Evolutionary conservation across 2,113 vertebrate genomes (phyloP), one percentile per base, ranked within the genome.

Genomic region (Tricholaema leucomelas): DNA sequence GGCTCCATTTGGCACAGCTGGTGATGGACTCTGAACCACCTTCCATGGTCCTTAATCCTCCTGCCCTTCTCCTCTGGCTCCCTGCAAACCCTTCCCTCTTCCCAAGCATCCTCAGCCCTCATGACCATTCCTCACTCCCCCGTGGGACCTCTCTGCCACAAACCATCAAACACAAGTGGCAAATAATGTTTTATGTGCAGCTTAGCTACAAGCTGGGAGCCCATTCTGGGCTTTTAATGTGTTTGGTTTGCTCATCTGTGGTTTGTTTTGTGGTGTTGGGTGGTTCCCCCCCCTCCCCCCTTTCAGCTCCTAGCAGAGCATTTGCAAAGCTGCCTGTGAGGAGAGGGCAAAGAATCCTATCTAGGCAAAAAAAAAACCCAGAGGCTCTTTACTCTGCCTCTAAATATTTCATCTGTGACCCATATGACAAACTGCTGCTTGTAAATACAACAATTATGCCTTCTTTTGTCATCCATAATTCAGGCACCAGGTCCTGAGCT

Each of bases 391-490:
- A 23, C 42, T 4, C 10, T 69, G 64, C 72, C 70, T 42, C 72
- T 95, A 81, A 91, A 85, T 91, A 80, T 94, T 95, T 91, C 42
- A 91, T 89, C 44, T 46, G 15, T 6, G 11, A 25, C 64, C 64
- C 38, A 64, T 8, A 76, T 87, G 82, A 91, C 90, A 94, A 94
- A 89, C 33, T 33, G 40, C 89, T 89, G 67, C 85, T 63, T 85
- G 91, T 91, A 91, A 92, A 93, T 52, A 70, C 71, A 66, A n/a
- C 56, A 31, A 66, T 91, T 85, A 73, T 63, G 75, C 64, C 64
- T 91, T 56, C 73, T 93, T 92, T 92, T 85, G 67, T 52, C 76
- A 92, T 85, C 7, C 81, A 82, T 87, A 85, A 94, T 82, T 87
- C 80, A 89, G 59, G 16, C 0, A 1, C 71, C 6, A 12, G 60